These are phyloP conservation scores for Pipistrellus kuhlii DNA, from an alignment of 2,797 vertebrate species.

Conservation along the genomic window DNA sequence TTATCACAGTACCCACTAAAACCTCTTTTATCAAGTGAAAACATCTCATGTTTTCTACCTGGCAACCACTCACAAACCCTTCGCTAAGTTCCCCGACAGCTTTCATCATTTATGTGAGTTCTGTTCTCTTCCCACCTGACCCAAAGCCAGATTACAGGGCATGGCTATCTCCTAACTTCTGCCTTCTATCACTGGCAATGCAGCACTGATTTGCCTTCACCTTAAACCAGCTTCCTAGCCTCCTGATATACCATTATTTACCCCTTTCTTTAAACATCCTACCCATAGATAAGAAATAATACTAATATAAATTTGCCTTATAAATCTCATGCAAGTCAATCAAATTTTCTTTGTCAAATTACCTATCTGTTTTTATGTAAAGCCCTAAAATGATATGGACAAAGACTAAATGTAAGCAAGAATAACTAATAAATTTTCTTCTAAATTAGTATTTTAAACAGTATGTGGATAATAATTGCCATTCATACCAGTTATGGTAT, in stretches of 20 bases:
- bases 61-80: not conserved
- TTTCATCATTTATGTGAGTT: not conserved
- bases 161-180: not conserved
- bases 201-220: not conserved
- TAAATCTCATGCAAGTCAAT: not conserved
- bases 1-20: not conserved
- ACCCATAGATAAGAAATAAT: conserved; percentile 12
- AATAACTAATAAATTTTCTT: conserved; percentile 17
- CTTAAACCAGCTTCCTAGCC: not conserved
- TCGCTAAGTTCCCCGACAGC: not conserved
- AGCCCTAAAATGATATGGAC: not conserved
- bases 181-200: not conserved
- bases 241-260: not conserved
- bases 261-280: conserved; percentile 23
- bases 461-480: not conserved
- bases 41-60: not conserved
- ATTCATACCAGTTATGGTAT: conserved; percentile 9
- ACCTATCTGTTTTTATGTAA: conserved; percentile 37
- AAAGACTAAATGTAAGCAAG: conserved; percentile 41
- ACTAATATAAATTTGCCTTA: not conserved
- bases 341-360: conserved; percentile 36
- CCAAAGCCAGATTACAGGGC: not conserved
- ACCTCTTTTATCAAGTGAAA: not conserved
- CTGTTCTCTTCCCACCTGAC: not conserved
- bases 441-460: conserved; percentile 32